These are phyloP conservation scores for Siniperca scherzeri DNA, from an alignment of 2,797 vertebrate genomes.

Conservation along the genomic window DNA sequence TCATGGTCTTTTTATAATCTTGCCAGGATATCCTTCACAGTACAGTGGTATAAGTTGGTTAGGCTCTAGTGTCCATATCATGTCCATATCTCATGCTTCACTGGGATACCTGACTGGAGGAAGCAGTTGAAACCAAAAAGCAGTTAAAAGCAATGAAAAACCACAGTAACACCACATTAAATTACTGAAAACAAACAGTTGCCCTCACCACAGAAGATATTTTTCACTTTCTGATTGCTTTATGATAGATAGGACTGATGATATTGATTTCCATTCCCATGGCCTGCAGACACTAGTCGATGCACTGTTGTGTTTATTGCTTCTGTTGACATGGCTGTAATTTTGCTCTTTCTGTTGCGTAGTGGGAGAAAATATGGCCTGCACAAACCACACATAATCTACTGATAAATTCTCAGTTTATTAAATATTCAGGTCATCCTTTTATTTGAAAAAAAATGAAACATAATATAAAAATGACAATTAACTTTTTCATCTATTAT, in stretches of 20 bases:
- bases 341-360: background rate
- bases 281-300: background rate
- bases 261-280: conserved; percentile 24
- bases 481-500: background rate
- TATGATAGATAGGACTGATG: background rate
- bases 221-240: conserved; percentile 19
- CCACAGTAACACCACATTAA: background rate
- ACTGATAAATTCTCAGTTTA: background rate
- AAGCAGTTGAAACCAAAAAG: conserved; percentile 5
- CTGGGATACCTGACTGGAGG: background rate
- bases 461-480: background rate
- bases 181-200: conserved; percentile 7
- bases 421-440: background rate
- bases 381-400: background rate
- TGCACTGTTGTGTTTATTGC: conserved; percentile 15
- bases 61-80: too few relatives aligned
- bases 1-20: background rate
- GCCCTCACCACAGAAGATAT: conserved; percentile 2
- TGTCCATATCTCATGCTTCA: too few relatives aligned
- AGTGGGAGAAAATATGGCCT: background rate
- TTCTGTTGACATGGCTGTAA: background rate
- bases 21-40: background rate
- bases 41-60: background rate
- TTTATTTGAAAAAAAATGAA: background rate
- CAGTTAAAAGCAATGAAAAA: background rate